phyloP scores from a whole-genome alignment of 1,140 invertebrate species.

The Nilaparvata lugens region DNA sequence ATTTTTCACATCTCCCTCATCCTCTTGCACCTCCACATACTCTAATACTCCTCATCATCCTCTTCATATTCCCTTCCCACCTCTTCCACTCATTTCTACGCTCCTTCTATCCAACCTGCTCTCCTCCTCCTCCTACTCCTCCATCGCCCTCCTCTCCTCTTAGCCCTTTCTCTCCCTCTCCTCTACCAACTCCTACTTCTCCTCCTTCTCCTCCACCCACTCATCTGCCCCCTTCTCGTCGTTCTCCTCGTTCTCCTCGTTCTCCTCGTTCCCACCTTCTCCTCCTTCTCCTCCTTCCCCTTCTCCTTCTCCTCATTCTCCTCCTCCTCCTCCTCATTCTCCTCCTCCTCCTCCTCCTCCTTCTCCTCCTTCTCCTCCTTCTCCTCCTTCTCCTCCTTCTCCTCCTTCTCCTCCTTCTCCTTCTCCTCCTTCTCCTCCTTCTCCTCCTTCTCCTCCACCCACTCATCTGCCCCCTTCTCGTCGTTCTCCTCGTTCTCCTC shows the following conservation, averaged over 20 bases:
- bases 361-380: not conserved
- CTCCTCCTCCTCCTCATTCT: not conserved
- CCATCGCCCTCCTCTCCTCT: not conserved
- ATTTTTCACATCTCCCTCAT: no score
- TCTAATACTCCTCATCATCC: no score
- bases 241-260: not conserved
- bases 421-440: not conserved
- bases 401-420: not conserved
- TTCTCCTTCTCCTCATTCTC: not conserved
- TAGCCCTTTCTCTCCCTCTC: not conserved
- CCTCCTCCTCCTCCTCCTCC: conserved; percentile 9
- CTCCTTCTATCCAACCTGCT: no score
- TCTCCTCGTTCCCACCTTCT: not conserved
- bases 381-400: not conserved
- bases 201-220: conserved; percentile 21
- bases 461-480: conserved; percentile 21
- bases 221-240: conserved; percentile 7
- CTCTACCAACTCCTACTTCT: not conserved
- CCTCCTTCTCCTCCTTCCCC: not conserved
- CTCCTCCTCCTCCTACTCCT: not conserved
- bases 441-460: conserved; percentile 6
- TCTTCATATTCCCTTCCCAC: no score
- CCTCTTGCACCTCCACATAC: no score
- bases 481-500: no score
- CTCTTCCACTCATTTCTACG: no score